Evolutionary conservation across 2,113 vertebrate genomes (phyloP), one percentile per base, ranked within the genome.

Genomic region (Heteronetta atricapilla): DNA sequence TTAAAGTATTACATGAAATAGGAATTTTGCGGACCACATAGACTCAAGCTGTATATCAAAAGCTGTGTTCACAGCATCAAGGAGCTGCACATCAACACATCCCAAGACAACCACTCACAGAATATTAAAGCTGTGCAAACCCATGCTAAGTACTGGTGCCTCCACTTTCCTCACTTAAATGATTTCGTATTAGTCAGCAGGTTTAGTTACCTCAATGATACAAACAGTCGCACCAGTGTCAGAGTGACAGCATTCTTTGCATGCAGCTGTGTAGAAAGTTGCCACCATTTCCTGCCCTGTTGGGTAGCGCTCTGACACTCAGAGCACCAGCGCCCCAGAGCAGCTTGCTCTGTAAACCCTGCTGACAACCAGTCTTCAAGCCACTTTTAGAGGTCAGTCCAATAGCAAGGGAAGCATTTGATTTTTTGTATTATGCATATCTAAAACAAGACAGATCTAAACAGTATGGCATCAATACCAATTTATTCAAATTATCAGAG

Each of bases 11-110:
- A 75, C 17, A 42, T 3, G 6, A 75, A 70, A 42, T 0, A 67
- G 36, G 25, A 38, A 15, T 67, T 86, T 25, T 15, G 19, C 16
- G 29, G 46, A 62, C 22, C 14, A 11, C 26, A 48, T 13, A 70
- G 53, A 38, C n/a, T 64, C 13, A 18, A 59, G 11, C 13, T 44
- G 10, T 26, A 25, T 7, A 53, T 2, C 11, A 44, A 70, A 66
- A 1, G 1, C 16, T 15, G 13, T 0, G 8, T 10, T 23, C 62
- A 62, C 28, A 28, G 38, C 3, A 66, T 4, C 8, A 29, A 70
- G 38, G 33, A 75, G 59, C 66, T 55, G 29, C 73, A 40, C 29
- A 53, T 3, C 11, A 46, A 34, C 28, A 22, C 20, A 60, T 8
- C 26, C 26, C 36, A 26, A 31, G 58, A 21, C 64, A 40, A 11